A percentile compares a stretch with the other conserved stretches of the same genome.
Evolutionary conservation across 2,113 vertebrate species (phyloP).

Genomic region (Reinhardtius hippoglossoides): DNA sequence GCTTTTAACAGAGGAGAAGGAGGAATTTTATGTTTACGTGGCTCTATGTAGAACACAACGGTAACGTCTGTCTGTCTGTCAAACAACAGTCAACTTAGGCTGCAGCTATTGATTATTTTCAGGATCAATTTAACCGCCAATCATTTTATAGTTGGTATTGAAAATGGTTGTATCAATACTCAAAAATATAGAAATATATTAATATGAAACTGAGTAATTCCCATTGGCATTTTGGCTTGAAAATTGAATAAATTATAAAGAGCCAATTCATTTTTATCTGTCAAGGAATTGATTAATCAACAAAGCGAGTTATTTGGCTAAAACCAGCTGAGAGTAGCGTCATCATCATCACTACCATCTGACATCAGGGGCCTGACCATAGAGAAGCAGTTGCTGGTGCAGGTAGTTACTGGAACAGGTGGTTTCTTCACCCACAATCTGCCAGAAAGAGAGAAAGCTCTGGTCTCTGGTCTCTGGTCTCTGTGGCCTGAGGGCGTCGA

Average conservation of each 20-base stretch:
- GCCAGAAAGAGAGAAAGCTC: background rate
- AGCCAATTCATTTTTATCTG: too few relatives aligned
- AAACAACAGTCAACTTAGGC: too few relatives aligned
- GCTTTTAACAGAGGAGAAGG: background rate
- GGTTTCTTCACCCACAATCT: constrained; percentile 16
- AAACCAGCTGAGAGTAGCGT: background rate
- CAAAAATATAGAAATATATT: too few relatives aligned
- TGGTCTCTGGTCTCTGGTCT: background rate
- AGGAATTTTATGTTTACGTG: background rate
- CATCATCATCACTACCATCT: constrained; percentile 26
- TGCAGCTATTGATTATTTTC: too few relatives aligned
- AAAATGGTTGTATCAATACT: too few relatives aligned
- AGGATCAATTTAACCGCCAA: too few relatives aligned
- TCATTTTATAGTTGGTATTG: too few relatives aligned
- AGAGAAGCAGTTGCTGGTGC: background rate
- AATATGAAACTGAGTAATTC: too few relatives aligned
- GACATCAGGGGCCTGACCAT: background rate
- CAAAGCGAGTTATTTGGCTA: background rate
- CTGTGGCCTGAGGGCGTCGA: constrained; percentile 29
- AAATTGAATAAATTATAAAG: too few relatives aligned
- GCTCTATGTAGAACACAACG: background rate
- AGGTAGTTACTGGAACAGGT: constrained; percentile 44
- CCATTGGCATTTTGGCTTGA: too few relatives aligned
- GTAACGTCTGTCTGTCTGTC: too few relatives aligned
- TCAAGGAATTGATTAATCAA: too few relatives aligned